Base-by-base conservation (phyloP, 2,888 invertebrate species). In the Archaeoteleia sp. region DNA sequence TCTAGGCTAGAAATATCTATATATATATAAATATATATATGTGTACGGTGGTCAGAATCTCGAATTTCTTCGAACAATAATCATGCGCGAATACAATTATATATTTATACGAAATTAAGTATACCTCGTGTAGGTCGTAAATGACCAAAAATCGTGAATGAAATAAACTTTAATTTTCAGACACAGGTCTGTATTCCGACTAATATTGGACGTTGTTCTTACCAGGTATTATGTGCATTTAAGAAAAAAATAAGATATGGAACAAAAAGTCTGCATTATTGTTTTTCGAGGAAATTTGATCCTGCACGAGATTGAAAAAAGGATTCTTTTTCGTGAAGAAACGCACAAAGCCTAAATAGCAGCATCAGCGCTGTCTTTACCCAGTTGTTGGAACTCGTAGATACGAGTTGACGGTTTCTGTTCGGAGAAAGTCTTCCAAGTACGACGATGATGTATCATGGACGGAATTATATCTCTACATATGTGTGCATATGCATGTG, bases 1-100 rank as follows among this genome's bases (percentile, higher is more conserved):
- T 71, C 63, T 78, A 75, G 73, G 67, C 67, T 74, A 73, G 69
- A 74, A 57, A 49, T 20, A 20, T 4, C 2, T 2, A 20, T 61
- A 67, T 72, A 69, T 74, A 73, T 77, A 78, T n/a, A n/a, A n/a
- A n/a, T 20, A 20, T 4, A 20, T 2, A 20, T 61, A 67, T 72
- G 67, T 74, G 73, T 77, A 78, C 73, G 75, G 68, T 76, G 78
- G 77, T 76, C 74, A 71, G 72, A 66, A 66, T 51, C 55, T 70
- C 62, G 71, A 72, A 70, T 67, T 67, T 69, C 69, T 70, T 62
- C 65, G 67, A 60, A 66, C 57, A 73, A 75, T 72, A 73, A 70
- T 67, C 62, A 63, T 68, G 67, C 61, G 43, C n/a, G n/a, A n/a
- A n/a, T 30, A 10, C 27, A 48, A 20, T 45, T 3, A n/a, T n/a